phyloP scores from a whole-genome alignment of 2,113 vertebrate genomes.

The Anser brachyrhynchus region DNA sequence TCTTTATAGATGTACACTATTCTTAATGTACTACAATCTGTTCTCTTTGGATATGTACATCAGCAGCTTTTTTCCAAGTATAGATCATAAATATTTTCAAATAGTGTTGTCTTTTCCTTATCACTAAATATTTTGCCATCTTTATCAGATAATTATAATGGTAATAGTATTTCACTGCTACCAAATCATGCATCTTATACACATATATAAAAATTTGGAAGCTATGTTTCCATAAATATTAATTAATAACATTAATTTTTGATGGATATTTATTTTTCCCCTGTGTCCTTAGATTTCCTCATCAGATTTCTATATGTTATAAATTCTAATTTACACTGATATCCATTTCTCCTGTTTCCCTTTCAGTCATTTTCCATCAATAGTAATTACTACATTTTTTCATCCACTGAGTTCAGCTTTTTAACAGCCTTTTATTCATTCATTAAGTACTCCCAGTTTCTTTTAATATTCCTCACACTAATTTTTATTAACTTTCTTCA shows the following conservation, averaged over 20 bases:
- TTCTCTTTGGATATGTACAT: neutral
- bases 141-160: neutral
- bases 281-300: neutral
- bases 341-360: neutral
- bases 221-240: neutral
- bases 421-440: neutral
- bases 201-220: neutral
- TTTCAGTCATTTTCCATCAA: neutral
- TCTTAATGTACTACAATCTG: neutral
- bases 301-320: neutral
- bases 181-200: neutral
- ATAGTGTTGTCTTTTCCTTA: neutral
- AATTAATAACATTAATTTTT: neutral
- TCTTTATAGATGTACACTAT: neutral
- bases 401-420: neutral
- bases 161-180: neutral
- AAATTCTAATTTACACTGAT: neutral
- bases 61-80: neutral
- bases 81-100: neutral
- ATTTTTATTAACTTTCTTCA: constrained; percentile 23
- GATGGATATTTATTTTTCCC: neutral
- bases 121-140: neutral
- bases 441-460: neutral
- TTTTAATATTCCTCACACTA: neutral
- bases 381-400: neutral